Evolutionary conservation across 2,113 vertebrate species (phyloP).

Genomic region (Sinocyclocheilus rhinocerous): DNA sequence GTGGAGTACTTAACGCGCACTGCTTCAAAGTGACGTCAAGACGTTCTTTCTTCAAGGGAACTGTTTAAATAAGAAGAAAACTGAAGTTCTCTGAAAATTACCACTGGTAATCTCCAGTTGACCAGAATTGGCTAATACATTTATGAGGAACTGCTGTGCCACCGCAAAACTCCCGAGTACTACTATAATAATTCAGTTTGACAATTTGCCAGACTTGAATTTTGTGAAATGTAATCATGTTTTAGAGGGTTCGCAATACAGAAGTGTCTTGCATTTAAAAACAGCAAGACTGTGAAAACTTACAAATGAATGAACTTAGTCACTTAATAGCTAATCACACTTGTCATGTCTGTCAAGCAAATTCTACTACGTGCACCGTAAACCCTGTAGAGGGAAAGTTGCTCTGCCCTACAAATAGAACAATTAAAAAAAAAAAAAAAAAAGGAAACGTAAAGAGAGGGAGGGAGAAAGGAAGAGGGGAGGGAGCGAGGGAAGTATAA

Average conservation of each 20-base stretch:
- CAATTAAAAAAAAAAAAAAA: too few species aligned
- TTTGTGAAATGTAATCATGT: neutral
- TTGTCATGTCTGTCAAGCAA: too few species aligned
- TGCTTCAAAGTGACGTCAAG: conserved; percentile 17
- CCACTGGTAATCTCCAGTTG: neutral
- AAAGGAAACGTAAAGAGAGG: too few species aligned
- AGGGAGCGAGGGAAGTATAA: conserved; percentile 62
- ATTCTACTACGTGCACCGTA: too few species aligned
- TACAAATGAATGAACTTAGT: conserved; percentile 17
- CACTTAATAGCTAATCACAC: neutral
- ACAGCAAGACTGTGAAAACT: neutral
- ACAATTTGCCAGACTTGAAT: neutral
- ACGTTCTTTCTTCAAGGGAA: neutral
- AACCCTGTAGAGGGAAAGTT: too few species aligned
- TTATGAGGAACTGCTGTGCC: neutral
- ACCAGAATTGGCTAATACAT: conserved; percentile 16
- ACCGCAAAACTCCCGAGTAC: neutral
- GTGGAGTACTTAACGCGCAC: conserved; percentile 42
- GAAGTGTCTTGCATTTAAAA: neutral
- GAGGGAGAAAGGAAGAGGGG: too few species aligned
- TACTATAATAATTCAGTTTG: neutral
- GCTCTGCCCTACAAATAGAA: too few species aligned
- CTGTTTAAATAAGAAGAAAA: conserved; percentile 19
- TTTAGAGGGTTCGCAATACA: neutral
- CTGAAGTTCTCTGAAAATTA: neutral